A percentile compares a stretch with the other conserved stretches of the same genome.
Conservation (phyloP, 1,140 invertebrate genomes). For the Idris sp. region DNA sequence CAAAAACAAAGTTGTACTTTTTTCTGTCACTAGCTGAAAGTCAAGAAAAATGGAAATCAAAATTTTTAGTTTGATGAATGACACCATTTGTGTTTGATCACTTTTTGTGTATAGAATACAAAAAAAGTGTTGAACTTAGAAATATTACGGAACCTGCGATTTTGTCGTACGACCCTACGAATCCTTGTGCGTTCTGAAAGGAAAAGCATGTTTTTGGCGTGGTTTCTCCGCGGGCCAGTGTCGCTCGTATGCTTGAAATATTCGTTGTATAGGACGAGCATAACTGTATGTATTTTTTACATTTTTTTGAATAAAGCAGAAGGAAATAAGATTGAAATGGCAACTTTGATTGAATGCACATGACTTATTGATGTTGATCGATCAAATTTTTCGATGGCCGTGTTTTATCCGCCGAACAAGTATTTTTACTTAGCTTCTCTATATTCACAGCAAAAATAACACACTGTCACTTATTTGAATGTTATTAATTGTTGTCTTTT, state of each 20-base stretch:
- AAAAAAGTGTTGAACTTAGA: too few species aligned
- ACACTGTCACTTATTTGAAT: too few species aligned
- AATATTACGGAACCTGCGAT: too few species aligned
- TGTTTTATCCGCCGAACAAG: constrained; percentile 70
- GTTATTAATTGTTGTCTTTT: too few species aligned
- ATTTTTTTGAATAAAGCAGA: constrained; percentile 51
- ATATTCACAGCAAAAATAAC: too few species aligned
- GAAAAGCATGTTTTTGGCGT: constrained; percentile 74
- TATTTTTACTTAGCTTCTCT: constrained; percentile 72
- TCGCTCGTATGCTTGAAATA: constrained; percentile 61
- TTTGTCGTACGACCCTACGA: constrained; percentile 47
- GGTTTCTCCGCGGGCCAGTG: constrained; percentile 66
- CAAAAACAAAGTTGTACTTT: too few species aligned
- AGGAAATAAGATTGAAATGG: constrained; percentile 44
- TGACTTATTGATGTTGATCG: constrained; percentile 68
- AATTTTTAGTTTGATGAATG: too few species aligned
- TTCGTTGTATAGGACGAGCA: constrained; percentile 65
- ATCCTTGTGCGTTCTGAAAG: constrained; percentile 70
- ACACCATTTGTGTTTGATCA: too few species aligned
- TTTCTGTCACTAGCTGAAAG: too few species aligned
- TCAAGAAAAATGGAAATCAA: too few species aligned
- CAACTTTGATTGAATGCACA: constrained; percentile 54
- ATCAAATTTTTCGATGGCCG: constrained; percentile 74
- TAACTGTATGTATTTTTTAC: constrained; percentile 68
- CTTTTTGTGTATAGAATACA: too few species aligned